These are phyloP conservation scores for Scaeva pyrastri DNA, from an alignment of 2,888 invertebrate genomes.

Conservation along the genomic window DNA sequence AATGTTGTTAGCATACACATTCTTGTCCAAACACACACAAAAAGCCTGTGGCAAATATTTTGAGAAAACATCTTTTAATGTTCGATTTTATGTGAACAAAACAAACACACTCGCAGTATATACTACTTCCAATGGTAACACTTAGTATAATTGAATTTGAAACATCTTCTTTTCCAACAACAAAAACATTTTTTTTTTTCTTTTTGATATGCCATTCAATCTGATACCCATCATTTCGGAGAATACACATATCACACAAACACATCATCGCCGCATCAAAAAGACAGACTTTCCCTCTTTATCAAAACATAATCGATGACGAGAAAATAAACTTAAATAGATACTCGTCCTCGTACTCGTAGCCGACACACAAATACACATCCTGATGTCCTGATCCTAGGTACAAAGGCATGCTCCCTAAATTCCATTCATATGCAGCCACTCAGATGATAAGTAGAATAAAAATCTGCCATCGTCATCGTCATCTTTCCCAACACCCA, in stretches of 20 bases:
- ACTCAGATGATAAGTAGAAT: slow-evolving; percentile 69
- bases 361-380: no score
- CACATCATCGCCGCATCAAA: slow-evolving; percentile 24
- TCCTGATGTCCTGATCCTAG: background rate
- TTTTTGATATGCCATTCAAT: slow-evolving; percentile 44
- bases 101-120: slow-evolving; percentile 7
- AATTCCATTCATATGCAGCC: slow-evolving; percentile 75
- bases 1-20: background rate
- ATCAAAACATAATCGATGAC: slow-evolving; percentile 69
- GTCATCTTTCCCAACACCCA: slow-evolving; percentile 40
- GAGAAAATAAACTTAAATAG: slow-evolving; percentile 66
- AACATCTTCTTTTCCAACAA: slow-evolving; percentile 21
- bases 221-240: slow-evolving; percentile 61
- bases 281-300: slow-evolving; percentile 26
- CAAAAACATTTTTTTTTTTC: background rate
- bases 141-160: slow-evolving; percentile 69
- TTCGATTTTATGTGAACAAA: slow-evolving; percentile 43
- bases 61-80: slow-evolving; percentile 53
- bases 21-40: background rate
- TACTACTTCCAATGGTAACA: slow-evolving; percentile 36
- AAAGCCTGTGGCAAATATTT: background rate
- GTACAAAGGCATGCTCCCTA: slow-evolving; percentile 56
- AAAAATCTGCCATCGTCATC: slow-evolving; percentile 63
- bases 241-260: slow-evolving; percentile 44
- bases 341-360: slow-evolving; percentile 2